These are phyloP conservation scores for Periparus ater DNA, from an alignment of 2,797 vertebrate species.

Conservation along the genomic window DNA sequence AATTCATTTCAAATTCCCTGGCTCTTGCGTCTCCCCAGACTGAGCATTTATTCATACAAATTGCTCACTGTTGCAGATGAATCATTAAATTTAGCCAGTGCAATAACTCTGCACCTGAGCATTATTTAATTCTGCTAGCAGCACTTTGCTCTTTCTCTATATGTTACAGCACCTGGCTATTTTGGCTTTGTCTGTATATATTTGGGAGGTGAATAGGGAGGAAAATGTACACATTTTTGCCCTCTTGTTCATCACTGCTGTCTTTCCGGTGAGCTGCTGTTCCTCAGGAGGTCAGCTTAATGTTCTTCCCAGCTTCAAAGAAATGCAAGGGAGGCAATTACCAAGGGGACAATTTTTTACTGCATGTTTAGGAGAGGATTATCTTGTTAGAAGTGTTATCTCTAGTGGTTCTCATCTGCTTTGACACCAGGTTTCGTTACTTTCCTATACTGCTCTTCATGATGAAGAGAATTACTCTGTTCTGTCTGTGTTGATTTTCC, in stretches of 20 bases:
- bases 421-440: not conserved
- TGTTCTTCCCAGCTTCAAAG: not conserved
- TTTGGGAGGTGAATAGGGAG: not conserved
- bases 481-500: not conserved
- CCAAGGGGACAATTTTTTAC: not conserved
- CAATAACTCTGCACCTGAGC: constrained; percentile 44
- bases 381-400: not conserved
- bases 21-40: not conserved
- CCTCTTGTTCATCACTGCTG: not conserved
- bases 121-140: constrained; percentile 7
- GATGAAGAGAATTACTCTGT: not conserved
- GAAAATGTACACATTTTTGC: not conserved
- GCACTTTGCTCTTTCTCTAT: not conserved
- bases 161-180: not conserved
- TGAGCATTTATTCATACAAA: constrained; percentile 37
- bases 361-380: not conserved
- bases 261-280: not conserved
- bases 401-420: not conserved
- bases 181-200: not conserved
- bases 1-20: not conserved
- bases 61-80: constrained; percentile 32
- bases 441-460: not conserved
- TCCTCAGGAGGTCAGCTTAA: not conserved
- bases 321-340: not conserved
- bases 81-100: constrained; percentile 21